Evolutionary conservation across 2,888 invertebrate species (phyloP), one percentile per base, ranked within the genome.

Genomic region (Drosophila meridiana): DNA sequence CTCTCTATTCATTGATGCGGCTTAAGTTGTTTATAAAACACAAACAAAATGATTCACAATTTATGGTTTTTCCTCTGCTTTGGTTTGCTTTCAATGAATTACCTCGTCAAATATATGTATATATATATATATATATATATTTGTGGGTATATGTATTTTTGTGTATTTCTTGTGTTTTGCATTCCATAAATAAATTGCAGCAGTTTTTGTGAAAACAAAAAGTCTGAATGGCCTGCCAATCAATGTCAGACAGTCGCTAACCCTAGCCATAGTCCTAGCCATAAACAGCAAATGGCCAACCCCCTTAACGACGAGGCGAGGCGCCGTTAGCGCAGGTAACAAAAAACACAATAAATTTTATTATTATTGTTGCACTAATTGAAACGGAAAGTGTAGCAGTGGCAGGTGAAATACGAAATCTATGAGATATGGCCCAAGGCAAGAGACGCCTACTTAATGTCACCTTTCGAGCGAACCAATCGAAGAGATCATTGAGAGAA

Each of bases 371-470:
- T 71, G 55, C 47, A 55, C 72, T 70, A 83, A 75, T 72, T 64
- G 67, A 72, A 75, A 73, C 58, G 32, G 69, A 75, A 76, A 72
- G 75, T 78, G 69, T 64, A 69, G 57, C 67, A 67, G 45, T 30
- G 20, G 58, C 67, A 70, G 65, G 62, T 70, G 20, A 20, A 20
- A 20, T 20, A 20, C 20, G 20, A 20, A 20, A 20, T 20, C 28
- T 36, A 40, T 6, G 13, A 52, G 67, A 53, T 36, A 14, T 55
- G 4, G 58, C 40, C 43, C 64, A 70, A 80, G 76, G 71, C 62
- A 50, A 66, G 87, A 79, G 82, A 79, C 88, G 86, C 87, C 80
- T 82, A 83, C 87, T 66, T 83, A 84, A 84, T 89, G 74, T 65
- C 74, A 57, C 69, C 55, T 66, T 84, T 84, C 87, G 59, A 40